Conservation (phyloP, 2,888 invertebrate genomes). For the Gari tellinella region DNA sequence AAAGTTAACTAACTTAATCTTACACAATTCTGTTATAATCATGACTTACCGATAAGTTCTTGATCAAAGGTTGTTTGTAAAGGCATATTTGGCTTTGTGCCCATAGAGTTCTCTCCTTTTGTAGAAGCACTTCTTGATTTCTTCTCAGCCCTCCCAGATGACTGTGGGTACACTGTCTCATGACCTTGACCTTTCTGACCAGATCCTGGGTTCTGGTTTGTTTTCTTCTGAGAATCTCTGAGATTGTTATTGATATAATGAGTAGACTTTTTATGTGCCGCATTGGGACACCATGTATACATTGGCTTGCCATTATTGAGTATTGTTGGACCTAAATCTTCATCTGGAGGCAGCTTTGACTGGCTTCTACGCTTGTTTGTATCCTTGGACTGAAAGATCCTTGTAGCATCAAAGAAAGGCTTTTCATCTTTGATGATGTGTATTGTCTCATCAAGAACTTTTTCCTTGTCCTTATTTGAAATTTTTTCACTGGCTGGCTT, state of each 20-base stretch:
- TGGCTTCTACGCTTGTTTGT: slow-evolving; percentile 59
- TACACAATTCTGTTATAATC: slow-evolving; percentile 4
- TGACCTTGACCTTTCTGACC: slow-evolving; percentile 24
- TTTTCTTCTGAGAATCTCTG: slow-evolving; percentile 69
- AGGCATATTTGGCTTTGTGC: slow-evolving; percentile 58
- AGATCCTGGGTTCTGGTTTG: slow-evolving; percentile 61
- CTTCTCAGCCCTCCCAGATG: slow-evolving; percentile 40
- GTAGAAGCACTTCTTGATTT: slow-evolving; percentile 23
- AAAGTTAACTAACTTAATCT: too few relatives aligned
- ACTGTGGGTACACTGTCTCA: slow-evolving; percentile 38
- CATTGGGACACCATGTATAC: slow-evolving; percentile 62
- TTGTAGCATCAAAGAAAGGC: slow-evolving; percentile 77
- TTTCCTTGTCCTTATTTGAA: slow-evolving; percentile 48
- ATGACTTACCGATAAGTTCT: slow-evolving; percentile 71
- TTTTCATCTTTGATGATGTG: slow-evolving; percentile 51
- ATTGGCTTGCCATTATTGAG: slow-evolving; percentile 80
- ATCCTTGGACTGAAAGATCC: slow-evolving; percentile 75
- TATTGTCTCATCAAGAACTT: slow-evolving; percentile 35
- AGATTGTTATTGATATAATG: slow-evolving; percentile 82
- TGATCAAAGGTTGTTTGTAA: slow-evolving; percentile 72
- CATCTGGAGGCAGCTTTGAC: slow-evolving; percentile 40
- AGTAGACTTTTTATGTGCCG: slow-evolving; percentile 71
- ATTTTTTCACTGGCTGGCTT: slow-evolving; percentile 43
- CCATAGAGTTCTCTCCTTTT: slow-evolving; percentile 27
- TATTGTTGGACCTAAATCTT: slow-evolving; percentile 55